A percentile compares a stretch with the other conserved stretches of the same genome.
These are phyloP conservation scores for Xiphophorus birchmanni DNA, from an alignment of 2,797 vertebrate species.

Conservation along the genomic window DNA sequence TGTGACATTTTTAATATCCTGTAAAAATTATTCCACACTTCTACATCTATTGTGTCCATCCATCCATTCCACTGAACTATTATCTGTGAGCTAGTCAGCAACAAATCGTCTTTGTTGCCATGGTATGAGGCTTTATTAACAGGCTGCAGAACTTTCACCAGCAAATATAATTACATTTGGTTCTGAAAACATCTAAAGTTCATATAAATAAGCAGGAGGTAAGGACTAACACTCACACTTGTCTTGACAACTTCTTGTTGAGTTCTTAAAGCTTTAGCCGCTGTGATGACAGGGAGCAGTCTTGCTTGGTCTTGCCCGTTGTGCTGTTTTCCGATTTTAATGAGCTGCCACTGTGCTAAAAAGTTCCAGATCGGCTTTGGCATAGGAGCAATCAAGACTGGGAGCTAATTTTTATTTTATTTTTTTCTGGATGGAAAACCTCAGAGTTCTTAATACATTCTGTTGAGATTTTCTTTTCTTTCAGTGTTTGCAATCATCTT, in stretches of 20 bases:
- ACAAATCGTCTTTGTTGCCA: background rate
- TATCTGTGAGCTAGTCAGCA: background rate
- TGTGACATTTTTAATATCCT: background rate
- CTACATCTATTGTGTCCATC: background rate
- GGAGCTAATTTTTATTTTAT: constrained; percentile 31
- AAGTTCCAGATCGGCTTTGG: constrained; percentile 67
- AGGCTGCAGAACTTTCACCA: background rate
- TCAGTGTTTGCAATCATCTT: constrained; percentile 17
- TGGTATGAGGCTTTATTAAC: background rate
- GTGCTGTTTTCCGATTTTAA: constrained; percentile 71
- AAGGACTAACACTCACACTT: constrained; percentile 32
- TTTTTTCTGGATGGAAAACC: constrained; percentile 55
- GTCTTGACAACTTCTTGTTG: constrained; percentile 57
- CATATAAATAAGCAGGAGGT: background rate
- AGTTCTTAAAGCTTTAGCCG: constrained; percentile 54
- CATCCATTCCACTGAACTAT: background rate
- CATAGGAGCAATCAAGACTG: constrained; percentile 57
- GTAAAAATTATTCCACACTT: background rate
- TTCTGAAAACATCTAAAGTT: background rate
- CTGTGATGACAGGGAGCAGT: constrained; percentile 43
- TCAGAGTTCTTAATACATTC: constrained; percentile 69
- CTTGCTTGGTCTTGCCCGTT: constrained; percentile 56
- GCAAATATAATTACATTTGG: background rate
- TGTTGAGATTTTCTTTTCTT: constrained; percentile 39
- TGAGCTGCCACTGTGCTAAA: constrained; percentile 68